A percentile compares a stretch with the other conserved stretches of the same genome.
These are phyloP conservation scores for Drosophila pseudoobscura DNA, from an alignment of 1,140 invertebrate species.

Conservation along the genomic window DNA sequence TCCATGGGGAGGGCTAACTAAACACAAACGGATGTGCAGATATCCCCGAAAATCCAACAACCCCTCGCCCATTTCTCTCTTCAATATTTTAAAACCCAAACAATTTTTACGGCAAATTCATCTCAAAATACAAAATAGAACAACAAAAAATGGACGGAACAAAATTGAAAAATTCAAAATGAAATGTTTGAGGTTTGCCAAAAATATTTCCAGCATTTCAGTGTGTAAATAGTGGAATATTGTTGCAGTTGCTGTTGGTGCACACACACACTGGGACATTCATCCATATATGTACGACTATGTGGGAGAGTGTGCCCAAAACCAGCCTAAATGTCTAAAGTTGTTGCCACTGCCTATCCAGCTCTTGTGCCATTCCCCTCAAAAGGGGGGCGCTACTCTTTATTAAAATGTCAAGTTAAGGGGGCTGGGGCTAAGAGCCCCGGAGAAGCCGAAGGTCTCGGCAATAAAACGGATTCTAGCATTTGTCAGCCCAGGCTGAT, in stretches of 20 bases:
- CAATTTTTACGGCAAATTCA: slow-evolving; percentile 72
- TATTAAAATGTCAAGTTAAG: slow-evolving; percentile 77
- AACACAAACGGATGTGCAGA: slow-evolving; percentile 39
- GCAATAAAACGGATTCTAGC: slow-evolving; percentile 50
- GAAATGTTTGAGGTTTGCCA: slow-evolving; percentile 77
- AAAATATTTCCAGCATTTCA: slow-evolving; percentile 70
- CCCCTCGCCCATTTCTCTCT: neutral
- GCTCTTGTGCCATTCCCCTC: neutral
- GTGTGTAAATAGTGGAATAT: slow-evolving; percentile 55
- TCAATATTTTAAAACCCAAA: slow-evolving; percentile 73
- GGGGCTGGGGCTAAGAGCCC: neutral
- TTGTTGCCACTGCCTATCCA: slow-evolving; percentile 15
- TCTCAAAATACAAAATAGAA: slow-evolving; percentile 28
- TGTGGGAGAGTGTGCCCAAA: slow-evolving; percentile 26
- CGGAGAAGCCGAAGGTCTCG: neutral
- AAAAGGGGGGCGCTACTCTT: slow-evolving; percentile 35
- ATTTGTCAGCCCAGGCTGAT: slow-evolving; percentile 36
- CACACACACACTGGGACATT: too few relatives aligned
- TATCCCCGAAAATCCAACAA: neutral
- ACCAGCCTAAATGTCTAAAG: slow-evolving; percentile 55
- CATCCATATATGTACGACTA: neutral
- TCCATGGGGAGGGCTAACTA: slow-evolving; percentile 29
- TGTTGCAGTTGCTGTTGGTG: slow-evolving; percentile 2
- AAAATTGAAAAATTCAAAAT: slow-evolving; percentile 53
- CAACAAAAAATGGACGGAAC: slow-evolving; percentile 25